Evolutionary conservation across 2,797 vertebrate genomes (phyloP), one percentile per base, ranked within the genome.

Genomic region (Menidia menidia): DNA sequence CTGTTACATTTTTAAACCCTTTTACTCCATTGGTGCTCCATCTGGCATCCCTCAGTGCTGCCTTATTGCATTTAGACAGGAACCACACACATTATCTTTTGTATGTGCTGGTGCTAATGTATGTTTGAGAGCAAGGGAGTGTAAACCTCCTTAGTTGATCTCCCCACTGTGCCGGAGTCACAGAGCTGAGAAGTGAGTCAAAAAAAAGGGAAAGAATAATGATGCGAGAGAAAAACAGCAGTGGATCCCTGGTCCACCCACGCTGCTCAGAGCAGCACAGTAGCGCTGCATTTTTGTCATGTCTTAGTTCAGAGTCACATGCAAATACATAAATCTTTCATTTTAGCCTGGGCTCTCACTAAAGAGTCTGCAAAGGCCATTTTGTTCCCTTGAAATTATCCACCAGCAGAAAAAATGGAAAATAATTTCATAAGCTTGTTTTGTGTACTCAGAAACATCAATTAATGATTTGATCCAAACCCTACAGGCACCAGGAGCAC

Each of bases 261-360:
- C 88, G 79, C 87, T 76, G 78, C 88, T 89, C 82, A 31, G 84
- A 77, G 75, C 68, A 69, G 83, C 83, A 54, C 82, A 88, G 87
- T 84, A 79, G 84, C 84, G 57, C 71, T 77, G 71, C 87, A 90
- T 88, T 92, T 89, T 90, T 90, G 85, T 89, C 85, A 85, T 86
- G 82, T 89, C 88, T 91, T 85, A 84, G 82, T 92, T 92, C 89
- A 82, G 80, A 90, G 82, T 83, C 89, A 82, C 85, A 90, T 88
- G 83, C 89, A 87, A 91, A 91, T 84, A 75, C 71, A 86, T 89
- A 73, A 93, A 92, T 92, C 87, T 91, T 91, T 90, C 84, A 92
- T 92, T 87, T 83, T 63, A 82, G 85, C 88, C 85, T 72, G 78
- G 44, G 42, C 71, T 67, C 82, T 65, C 71, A 58, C 82, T 79